These are phyloP conservation scores for Epinephelus moara DNA, from an alignment of 2,113 vertebrate species.

Conservation along the genomic window DNA sequence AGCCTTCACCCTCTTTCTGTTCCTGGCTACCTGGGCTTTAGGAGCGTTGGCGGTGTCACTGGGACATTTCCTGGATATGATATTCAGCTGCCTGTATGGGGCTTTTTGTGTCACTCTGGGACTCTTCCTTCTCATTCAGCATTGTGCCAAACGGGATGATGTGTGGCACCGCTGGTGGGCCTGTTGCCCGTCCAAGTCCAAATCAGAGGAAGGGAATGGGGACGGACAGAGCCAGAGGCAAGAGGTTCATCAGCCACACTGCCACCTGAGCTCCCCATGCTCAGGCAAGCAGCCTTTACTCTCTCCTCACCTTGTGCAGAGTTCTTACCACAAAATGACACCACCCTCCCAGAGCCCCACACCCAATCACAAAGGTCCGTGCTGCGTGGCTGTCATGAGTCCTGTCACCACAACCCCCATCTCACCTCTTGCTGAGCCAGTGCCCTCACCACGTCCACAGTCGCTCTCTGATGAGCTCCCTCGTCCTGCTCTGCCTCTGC, in stretches of 20 bases:
- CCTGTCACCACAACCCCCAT: slow-evolving; percentile 67
- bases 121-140: slow-evolving; percentile 96
- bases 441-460: slow-evolving; percentile 82
- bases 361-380: slow-evolving; percentile 78
- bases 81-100: slow-evolving; percentile 98
- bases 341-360: slow-evolving; percentile 85
- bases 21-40: slow-evolving; percentile 93
- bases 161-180: slow-evolving; percentile 98
- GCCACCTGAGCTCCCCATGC: slow-evolving; percentile 85
- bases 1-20: slow-evolving; percentile 93
- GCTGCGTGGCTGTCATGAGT: slow-evolving; percentile 89
- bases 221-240: slow-evolving; percentile 42
- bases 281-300: slow-evolving; percentile 81
- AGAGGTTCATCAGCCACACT: slow-evolving; percentile 82
- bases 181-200: slow-evolving; percentile 84
- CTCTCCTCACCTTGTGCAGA: slow-evolving; percentile 81
- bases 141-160: slow-evolving; percentile 97
- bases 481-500: slow-evolving; percentile 85
- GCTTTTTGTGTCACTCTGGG: slow-evolving; percentile 97
- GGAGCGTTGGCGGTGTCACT: slow-evolving; percentile 94
- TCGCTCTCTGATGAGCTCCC: slow-evolving; percentile 86
- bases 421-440: slow-evolving; percentile 74
- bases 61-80: slow-evolving; percentile 95
- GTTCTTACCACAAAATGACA: slow-evolving; percentile 87
- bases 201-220: slow-evolving; percentile 27